Percentiles rank a stretch among this genome's conserved stretches.
Conservation (phyloP, 2,888 invertebrate species). For the Nematopogon swammerdamellus region DNA sequence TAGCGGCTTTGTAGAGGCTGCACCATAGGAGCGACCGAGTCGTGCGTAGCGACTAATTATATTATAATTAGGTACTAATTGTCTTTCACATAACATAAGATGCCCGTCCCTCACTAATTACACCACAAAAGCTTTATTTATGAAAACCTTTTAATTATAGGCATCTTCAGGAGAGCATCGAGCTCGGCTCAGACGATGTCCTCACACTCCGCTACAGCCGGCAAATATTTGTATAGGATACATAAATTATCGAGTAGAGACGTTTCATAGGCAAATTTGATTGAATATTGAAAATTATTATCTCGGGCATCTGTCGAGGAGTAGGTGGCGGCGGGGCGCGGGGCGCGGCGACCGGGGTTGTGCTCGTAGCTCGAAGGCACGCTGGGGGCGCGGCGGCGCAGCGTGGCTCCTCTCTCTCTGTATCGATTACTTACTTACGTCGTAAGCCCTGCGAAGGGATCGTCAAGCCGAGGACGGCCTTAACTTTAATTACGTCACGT, state of each 20-base stretch:
- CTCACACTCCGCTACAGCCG: not conserved
- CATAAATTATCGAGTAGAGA: not conserved
- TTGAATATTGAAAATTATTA: not conserved
- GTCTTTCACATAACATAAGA: too few species aligned
- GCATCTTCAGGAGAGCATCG: too few species aligned
- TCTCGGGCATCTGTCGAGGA: not conserved
- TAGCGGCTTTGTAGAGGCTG: too few species aligned
- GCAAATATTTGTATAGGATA: not conserved
- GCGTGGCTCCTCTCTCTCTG: not conserved
- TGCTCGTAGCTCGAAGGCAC: too few species aligned
- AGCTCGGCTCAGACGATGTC: not conserved
- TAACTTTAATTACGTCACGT: conserved; percentile 33
- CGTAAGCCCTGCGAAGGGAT: not conserved
- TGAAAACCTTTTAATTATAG: too few species aligned
- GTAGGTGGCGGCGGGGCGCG: not conserved
- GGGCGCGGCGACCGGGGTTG: not conserved
- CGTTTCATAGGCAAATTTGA: not conserved
- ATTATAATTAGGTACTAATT: too few species aligned
- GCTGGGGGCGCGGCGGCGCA: not conserved
- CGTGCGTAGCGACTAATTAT: too few species aligned
- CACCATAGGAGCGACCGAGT: too few species aligned
- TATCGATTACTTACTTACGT: not conserved
- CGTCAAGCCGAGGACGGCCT: not conserved
- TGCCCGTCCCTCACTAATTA: too few species aligned
- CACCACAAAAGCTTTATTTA: too few species aligned